phyloP scores from a whole-genome alignment of 2,113 vertebrate genomes.

The Melanocharis versteri region DNA sequence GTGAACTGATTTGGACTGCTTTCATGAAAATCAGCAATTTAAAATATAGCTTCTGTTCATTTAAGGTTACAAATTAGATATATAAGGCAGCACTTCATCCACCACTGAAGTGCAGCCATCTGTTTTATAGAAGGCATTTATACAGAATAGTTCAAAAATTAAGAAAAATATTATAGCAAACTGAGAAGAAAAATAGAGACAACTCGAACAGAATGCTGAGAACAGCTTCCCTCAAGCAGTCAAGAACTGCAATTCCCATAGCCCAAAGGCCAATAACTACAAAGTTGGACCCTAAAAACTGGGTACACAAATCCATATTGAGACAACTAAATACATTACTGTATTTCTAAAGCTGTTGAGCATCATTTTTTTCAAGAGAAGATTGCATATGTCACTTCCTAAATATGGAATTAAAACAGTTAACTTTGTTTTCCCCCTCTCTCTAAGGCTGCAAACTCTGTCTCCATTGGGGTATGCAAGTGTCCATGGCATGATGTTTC shows the following conservation, averaged over 20 bases:
- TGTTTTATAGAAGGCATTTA: constrained; percentile 15
- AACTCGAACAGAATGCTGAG: not conserved
- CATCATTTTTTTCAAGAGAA: not conserved
- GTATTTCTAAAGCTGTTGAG: not conserved
- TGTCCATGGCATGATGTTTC: too few relatives aligned
- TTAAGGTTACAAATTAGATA: constrained; percentile 27
- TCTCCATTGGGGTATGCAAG: not conserved
- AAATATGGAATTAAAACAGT: not conserved
- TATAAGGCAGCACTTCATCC: constrained; percentile 11
- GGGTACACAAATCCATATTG: not conserved
- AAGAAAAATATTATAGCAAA: constrained; percentile 17
- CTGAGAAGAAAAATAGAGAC: not conserved
- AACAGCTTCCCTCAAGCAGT: not conserved
- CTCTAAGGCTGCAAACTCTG: not conserved
- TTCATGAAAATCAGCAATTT: constrained; percentile 5
- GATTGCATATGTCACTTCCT: not conserved
- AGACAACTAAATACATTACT: not conserved
- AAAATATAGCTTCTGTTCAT: constrained; percentile 8
- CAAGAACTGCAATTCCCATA: not conserved
- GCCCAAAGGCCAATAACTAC: not conserved
- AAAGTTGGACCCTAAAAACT: not conserved
- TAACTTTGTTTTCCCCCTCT: not conserved
- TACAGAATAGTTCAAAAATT: not conserved
- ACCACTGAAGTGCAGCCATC: constrained; percentile 42
- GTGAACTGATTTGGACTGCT: not conserved